phyloP scores from a whole-genome alignment of 2,888 invertebrate genomes.

The Crioceris asparagi region DNA sequence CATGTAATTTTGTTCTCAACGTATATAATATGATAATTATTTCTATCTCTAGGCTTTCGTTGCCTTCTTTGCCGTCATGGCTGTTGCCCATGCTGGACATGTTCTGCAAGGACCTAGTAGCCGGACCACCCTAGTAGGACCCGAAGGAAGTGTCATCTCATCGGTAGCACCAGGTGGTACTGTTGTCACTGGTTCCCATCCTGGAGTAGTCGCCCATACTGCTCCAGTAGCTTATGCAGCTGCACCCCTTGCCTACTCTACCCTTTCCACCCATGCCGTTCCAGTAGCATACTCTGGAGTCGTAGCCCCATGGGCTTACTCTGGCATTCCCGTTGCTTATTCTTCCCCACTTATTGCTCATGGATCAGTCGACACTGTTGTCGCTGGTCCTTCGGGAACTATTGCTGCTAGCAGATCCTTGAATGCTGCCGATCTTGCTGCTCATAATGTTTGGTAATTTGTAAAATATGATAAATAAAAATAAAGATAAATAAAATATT shows the following conservation, averaged over 20 bases:
- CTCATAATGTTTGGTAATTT: no score
- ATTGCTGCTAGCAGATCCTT: constrained; percentile 10
- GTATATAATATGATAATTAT: no score
- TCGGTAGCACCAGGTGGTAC: constrained; percentile 19
- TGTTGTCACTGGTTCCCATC: constrained; percentile 16
- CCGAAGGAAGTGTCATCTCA: constrained; percentile 27
- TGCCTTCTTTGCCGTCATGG: constrained; percentile 6
- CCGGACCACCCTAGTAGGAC: constrained; percentile 26
- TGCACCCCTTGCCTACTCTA: constrained; percentile 13
- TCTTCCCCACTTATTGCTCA: background rate
- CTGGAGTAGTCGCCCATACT: constrained; percentile 11
- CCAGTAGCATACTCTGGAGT: constrained; percentile 9
- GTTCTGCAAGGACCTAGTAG: constrained; percentile 27
- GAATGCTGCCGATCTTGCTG: constrained; percentile 4
- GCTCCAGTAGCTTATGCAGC: constrained; percentile 12
- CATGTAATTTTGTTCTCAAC: no score
- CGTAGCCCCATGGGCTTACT: constrained; percentile 27
- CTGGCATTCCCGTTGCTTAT: constrained; percentile 12
- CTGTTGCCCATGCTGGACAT: constrained; percentile 11
- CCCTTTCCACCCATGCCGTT: constrained; percentile 2
- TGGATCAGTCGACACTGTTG: background rate
- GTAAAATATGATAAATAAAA: no score
- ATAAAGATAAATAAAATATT: no score
- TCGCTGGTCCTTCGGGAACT: background rate
- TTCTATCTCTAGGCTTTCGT: no score